Conservation (phyloP, 2,888 invertebrate genomes). For the Gari tellinella region DNA sequence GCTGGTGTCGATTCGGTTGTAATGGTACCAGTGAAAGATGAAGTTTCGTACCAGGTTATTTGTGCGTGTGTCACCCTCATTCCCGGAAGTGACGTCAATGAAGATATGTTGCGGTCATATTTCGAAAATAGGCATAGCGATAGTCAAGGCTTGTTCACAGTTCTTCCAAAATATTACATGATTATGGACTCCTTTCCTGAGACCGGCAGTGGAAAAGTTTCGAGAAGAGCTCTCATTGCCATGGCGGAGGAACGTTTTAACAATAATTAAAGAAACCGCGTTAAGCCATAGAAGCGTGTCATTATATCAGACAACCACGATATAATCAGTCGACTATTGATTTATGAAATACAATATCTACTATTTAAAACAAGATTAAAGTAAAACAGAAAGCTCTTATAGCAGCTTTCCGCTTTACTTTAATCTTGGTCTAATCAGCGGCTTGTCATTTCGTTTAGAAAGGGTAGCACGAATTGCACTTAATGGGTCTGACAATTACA, state of each 20-base stretch:
- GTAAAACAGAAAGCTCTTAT: no score
- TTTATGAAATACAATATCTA: no score
- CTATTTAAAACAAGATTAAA: no score
- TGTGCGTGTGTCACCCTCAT: conserved; percentile 57
- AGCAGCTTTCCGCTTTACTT: no score
- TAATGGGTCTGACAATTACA: no score
- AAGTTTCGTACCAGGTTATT: conserved; percentile 46
- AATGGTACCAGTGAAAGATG: conserved; percentile 50
- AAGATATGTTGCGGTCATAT: conserved; percentile 26
- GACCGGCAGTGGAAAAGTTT: conserved; percentile 31
- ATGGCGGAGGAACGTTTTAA: conserved; percentile 4
- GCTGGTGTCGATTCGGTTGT: conserved; percentile 26
- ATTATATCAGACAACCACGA: no score
- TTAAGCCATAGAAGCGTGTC: no score
- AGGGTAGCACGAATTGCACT: no score
- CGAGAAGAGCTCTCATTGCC: background rate
- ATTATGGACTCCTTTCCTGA: conserved; percentile 50
- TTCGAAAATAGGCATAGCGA: conserved; percentile 36
- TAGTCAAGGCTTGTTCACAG: conserved; percentile 37
- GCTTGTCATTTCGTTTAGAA: no score
- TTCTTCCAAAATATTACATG: conserved; percentile 50
- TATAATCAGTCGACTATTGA: no score
- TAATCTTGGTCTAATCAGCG: no score
- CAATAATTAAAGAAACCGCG: no score
- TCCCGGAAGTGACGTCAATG: conserved; percentile 41